Percentiles rank a stretch among this genome's conserved stretches.
These are phyloP conservation scores for Ernsta delagoae DNA, from an alignment of 2,888 invertebrate species.

Conservation along the genomic window DNA sequence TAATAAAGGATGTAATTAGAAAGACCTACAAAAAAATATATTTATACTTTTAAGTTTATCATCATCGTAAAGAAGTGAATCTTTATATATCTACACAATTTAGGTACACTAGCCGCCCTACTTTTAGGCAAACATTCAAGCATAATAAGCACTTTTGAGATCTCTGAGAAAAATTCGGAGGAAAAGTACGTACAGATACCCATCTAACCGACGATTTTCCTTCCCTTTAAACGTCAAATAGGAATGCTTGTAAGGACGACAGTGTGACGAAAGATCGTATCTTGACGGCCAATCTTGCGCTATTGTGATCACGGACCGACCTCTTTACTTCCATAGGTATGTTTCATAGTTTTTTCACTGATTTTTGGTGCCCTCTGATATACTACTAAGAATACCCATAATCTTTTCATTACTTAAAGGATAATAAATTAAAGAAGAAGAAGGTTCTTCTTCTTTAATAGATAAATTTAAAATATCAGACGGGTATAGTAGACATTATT, in stretches of 20 bases:
- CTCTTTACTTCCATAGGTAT: neutral
- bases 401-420: no score
- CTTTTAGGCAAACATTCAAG: neutral
- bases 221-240: constrained; percentile 2
- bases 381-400: no score
- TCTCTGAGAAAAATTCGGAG: neutral
- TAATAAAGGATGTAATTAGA: no score
- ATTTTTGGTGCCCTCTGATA: no score
- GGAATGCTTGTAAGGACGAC: constrained; percentile 6
- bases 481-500: no score
- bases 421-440: no score
- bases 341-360: neutral
- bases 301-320: neutral
- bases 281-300: neutral
- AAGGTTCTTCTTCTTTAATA: no score
- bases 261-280: neutral
- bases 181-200: neutral
- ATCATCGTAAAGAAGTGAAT: no score
- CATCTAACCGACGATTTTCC: constrained; percentile 1
- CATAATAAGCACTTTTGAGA: neutral
- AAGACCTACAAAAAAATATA: no score
- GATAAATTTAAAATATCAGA: no score
- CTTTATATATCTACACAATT: no score
- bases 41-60: no score
- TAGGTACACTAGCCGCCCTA: neutral